Evolutionary conservation across 2,888 invertebrate species (phyloP).

Genomic region (Calliphora vomitoria): DNA sequence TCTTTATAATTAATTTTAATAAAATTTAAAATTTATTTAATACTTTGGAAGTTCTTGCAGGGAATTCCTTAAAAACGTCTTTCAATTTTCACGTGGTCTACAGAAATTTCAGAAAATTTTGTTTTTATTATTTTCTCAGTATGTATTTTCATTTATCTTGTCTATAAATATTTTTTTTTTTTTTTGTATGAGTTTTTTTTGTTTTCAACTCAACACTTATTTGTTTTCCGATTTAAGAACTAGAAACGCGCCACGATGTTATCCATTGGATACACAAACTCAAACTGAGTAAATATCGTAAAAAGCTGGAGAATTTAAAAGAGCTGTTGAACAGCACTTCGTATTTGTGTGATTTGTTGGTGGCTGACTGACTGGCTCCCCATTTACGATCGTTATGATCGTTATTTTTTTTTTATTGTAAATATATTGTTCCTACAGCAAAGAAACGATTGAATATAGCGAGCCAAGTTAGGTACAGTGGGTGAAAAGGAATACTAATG

Average conservation of each 20-base stretch:
- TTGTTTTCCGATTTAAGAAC: constrained; percentile 28
- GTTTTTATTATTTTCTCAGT: constrained; percentile 11
- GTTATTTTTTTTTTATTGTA: constrained; percentile 11
- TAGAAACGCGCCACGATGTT: constrained; percentile 61
- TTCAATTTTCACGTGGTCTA: constrained; percentile 69
- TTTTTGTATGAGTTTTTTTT: constrained; percentile 41
- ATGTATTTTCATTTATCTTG: constrained; percentile 44
- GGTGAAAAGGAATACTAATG: neutral
- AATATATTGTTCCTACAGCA: constrained; percentile 1
- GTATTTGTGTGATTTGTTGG: constrained; percentile 52
- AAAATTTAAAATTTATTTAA: constrained; percentile 1
- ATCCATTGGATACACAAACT: constrained; percentile 80
- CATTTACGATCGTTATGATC: constrained; percentile 64
- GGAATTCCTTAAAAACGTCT: constrained; percentile 51
- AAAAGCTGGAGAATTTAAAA: constrained; percentile 80
- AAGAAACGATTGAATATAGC: constrained; percentile 45
- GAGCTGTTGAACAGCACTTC: constrained; percentile 54
- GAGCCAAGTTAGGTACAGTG: constrained; percentile 40
- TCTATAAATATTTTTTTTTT: constrained; percentile 46
- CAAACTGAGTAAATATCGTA: constrained; percentile 82
- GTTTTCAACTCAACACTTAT: constrained; percentile 38
- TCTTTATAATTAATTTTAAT: constrained; percentile 34
- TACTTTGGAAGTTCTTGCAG: constrained; percentile 14
- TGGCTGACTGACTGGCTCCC: constrained; percentile 67
- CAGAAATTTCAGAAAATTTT: constrained; percentile 1